These are phyloP conservation scores for Agrotis segetum DNA, from an alignment of 2,888 invertebrate species.

Conservation along the genomic window DNA sequence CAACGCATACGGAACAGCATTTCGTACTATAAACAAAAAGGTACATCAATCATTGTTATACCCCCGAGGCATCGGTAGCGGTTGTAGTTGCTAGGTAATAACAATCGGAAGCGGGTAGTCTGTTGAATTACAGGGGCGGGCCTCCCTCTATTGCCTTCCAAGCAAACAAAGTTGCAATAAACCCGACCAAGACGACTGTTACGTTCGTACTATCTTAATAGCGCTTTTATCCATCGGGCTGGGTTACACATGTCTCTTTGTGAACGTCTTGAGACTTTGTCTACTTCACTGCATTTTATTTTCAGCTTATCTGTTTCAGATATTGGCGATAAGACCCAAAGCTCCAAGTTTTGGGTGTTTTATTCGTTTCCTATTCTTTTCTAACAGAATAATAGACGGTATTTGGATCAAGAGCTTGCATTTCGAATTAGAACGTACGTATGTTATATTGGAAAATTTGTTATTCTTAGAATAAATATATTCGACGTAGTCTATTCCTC, in stretches of 20 bases:
- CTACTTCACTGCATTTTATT: slow-evolving; percentile 77
- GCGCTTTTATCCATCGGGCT: slow-evolving; percentile 81
- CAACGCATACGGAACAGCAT: slow-evolving; percentile 39
- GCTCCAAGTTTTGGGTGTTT: slow-evolving; percentile 52
- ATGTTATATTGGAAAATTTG: slow-evolving; percentile 16
- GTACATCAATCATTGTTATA: slow-evolving; percentile 68
- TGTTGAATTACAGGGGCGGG: slow-evolving; percentile 78
- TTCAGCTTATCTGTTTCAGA: slow-evolving; percentile 66
- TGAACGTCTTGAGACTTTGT: slow-evolving; percentile 70
- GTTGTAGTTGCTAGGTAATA: slow-evolving; percentile 79
- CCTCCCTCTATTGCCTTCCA: slow-evolving; percentile 80
- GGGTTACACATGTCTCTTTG: slow-evolving; percentile 84
- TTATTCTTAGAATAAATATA: neutral
- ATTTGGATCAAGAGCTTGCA: slow-evolving; percentile 28
- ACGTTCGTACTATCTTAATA: slow-evolving; percentile 78
- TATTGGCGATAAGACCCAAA: slow-evolving; percentile 57
- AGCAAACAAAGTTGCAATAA: slow-evolving; percentile 89
- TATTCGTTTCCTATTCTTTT: slow-evolving; percentile 44
- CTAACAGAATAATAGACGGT: slow-evolving; percentile 41
- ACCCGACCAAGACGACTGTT: slow-evolving; percentile 81
- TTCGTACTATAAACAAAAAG: slow-evolving; percentile 60
- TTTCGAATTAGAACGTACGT: slow-evolving; percentile 25
- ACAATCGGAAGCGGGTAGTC: slow-evolving; percentile 83
- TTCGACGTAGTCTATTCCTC: neutral
- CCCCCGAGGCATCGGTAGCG: slow-evolving; percentile 59